Conservation (phyloP, 2,888 invertebrate species). For the Eumerus sabulonum region DNA sequence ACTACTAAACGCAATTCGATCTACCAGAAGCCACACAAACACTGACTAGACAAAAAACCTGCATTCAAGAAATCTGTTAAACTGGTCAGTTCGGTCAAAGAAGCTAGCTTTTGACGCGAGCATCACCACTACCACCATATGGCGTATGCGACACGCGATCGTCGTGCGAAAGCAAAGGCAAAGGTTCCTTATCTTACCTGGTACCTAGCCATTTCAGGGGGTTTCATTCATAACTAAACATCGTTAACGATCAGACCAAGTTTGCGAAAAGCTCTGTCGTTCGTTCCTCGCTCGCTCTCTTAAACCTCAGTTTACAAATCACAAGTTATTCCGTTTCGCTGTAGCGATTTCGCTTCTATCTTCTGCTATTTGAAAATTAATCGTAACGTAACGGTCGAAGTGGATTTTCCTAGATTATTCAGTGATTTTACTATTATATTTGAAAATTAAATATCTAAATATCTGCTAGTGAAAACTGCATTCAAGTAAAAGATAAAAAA, state of each 20-base stretch:
- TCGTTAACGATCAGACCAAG: constrained; percentile 76
- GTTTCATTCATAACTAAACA: constrained; percentile 78
- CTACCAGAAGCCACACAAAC: no score
- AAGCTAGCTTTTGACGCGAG: no score
- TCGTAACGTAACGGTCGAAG: constrained; percentile 65
- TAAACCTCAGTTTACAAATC: constrained; percentile 27
- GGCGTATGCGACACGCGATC: background rate
- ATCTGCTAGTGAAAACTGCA: constrained; percentile 4
- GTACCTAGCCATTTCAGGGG: constrained; percentile 72
- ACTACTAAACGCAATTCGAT: no score
- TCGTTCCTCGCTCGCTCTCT: constrained; percentile 44
- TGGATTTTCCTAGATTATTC: constrained; percentile 37
- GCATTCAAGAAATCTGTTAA: constrained; percentile 10
- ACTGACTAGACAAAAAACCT: constrained; percentile 5
- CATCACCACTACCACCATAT: background rate
- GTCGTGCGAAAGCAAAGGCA: constrained; percentile 15
- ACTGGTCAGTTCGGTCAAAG: background rate
- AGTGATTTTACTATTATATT: constrained; percentile 1
- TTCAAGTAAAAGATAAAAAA: constrained; percentile 24
- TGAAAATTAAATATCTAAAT: constrained; percentile 31
- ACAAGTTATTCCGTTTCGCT: constrained; percentile 62
- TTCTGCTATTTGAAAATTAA: constrained; percentile 18
- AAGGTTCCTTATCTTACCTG: constrained; percentile 71
- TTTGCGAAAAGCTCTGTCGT: constrained; percentile 70
- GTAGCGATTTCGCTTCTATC: constrained; percentile 19